Conservation (phyloP, 2,888 invertebrate species). For the Liopterus haemorrhoidalis region DNA sequence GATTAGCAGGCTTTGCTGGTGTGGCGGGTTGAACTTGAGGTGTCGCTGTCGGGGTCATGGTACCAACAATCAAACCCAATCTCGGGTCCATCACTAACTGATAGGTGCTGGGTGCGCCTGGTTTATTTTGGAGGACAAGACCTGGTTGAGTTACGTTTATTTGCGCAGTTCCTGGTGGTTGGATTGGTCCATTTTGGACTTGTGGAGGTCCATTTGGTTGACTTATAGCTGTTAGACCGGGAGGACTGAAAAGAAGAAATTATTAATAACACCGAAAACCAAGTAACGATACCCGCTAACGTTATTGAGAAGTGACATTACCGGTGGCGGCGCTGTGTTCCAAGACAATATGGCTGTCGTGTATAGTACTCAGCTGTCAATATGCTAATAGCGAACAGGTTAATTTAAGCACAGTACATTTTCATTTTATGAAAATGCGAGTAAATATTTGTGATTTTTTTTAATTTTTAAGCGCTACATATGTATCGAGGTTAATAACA, state of each 20-base stretch:
- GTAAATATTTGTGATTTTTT: no score
- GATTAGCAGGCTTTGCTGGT: not conserved
- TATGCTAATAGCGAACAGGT: no score
- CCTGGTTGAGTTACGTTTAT: constrained; percentile 29
- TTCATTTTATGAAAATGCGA: no score
- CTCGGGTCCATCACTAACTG: constrained; percentile 52
- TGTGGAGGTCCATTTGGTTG: constrained; percentile 23
- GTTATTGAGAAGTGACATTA: not conserved
- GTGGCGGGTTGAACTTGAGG: not conserved
- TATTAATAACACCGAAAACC: no score
- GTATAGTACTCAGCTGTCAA: no score
- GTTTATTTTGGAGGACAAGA: constrained; percentile 19
- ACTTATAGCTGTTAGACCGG: constrained; percentile 24
- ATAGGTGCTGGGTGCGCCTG: constrained; percentile 33
- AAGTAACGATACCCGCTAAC: not conserved
- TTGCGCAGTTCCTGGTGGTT: constrained; percentile 17
- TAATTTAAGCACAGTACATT: no score
- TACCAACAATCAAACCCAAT: constrained; percentile 46
- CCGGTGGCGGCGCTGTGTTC: no score
- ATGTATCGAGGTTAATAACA: no score
- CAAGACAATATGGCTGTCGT: no score
- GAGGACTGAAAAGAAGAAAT: constrained; percentile 27
- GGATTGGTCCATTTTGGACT: constrained; percentile 6
- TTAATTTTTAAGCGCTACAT: no score
- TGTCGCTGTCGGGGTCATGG: constrained; percentile 37